Base-by-base conservation (phyloP, 2,113 vertebrate genomes). In the Catharus bicknelli region DNA sequence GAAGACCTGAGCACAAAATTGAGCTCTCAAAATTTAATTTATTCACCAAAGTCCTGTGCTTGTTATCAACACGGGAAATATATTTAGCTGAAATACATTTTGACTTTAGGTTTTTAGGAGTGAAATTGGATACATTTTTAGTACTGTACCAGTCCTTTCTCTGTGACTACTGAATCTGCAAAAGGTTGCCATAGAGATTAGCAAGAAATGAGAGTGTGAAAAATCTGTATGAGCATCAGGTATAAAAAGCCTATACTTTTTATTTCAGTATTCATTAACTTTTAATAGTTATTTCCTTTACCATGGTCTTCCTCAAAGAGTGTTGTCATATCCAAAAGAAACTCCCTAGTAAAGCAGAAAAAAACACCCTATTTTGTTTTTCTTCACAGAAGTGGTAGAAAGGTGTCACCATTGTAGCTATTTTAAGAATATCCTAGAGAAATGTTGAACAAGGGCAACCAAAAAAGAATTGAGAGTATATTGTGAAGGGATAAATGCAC, bases 151-250 rank as follows among this genome's bases (percentile, higher is more conserved):
- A 87, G 27, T 57, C 27, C 55, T 69, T 81, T 66, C 36, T 68
- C 30, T 62, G 23, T 81, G 78, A 91, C 69, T 81, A 81, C 42
- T 81, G 42, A 88, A 64, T 61, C 30, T 89, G 38, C 38, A 70
- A 70, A 87, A 92, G 13, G 72, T 83, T 92, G 40, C 62, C 45
- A 86, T 86, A 76, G 83, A 77, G 83, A 86, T 76, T 45, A 59
- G 17, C 21, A 68, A 68, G 45, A 76, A 86, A 86, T 59, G n/a
- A 68, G 32, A 86, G 36, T 38, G 21, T 59, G 32, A 76, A 82
- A 51, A 82, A 55, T 34, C 47, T 62, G 7, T 70, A 54, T 50
- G 26, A 85, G 22, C 6, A 3, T 50, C 51, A 90, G 47, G 51
- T 34, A 78, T 57, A 75, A 70, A 36, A 90, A 36, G 5, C 54